Conservation (phyloP, 2,113 vertebrate species). For the Serinus canaria region DNA sequence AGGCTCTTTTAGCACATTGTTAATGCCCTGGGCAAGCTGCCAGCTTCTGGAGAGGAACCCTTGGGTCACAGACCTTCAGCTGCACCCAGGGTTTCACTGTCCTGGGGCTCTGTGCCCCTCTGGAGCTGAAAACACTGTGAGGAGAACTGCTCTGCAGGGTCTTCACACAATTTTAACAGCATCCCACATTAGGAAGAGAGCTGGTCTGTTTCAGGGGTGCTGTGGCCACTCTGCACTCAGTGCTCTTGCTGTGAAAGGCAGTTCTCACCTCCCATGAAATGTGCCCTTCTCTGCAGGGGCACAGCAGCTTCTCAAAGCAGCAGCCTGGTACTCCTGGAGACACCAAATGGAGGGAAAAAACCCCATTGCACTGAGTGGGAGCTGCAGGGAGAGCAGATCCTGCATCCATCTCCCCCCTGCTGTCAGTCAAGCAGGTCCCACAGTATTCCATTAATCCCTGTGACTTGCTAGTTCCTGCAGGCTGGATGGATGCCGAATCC, state of each 20-base stretch:
- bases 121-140: fast-evolving
- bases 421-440: not conserved
- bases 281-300: not conserved
- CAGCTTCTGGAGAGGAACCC: not conserved
- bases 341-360: not conserved
- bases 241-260: not conserved
- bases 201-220: not conserved
- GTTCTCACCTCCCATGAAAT: not conserved
- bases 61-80: not conserved
- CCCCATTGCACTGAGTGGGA: not conserved
- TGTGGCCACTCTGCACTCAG: not conserved
- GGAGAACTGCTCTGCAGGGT: not conserved
- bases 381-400: not conserved
- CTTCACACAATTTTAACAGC: not conserved
- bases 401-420: not conserved
- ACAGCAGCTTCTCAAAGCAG: not conserved
- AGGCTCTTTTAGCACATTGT: not conserved
- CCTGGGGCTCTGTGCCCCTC: not conserved
- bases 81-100: not conserved
- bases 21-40: not conserved
- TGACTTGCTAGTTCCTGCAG: not conserved
- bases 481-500: not conserved
- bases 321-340: not conserved
- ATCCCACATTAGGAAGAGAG: not conserved
- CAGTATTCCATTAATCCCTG: not conserved